Conservation (phyloP, 2,888 invertebrate genomes). For the Dendrolimus houi region DNA sequence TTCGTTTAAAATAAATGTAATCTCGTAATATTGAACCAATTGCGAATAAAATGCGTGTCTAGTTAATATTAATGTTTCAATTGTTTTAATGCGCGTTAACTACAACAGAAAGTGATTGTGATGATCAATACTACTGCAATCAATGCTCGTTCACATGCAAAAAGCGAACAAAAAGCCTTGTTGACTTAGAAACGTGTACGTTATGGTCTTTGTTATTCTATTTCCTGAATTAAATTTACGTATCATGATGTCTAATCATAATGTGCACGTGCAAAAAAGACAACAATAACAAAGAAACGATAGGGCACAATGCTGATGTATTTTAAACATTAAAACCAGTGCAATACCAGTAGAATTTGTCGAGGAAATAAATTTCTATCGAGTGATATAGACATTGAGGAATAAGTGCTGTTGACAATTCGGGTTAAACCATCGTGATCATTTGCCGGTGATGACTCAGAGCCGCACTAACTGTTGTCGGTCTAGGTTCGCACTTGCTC, state of each 20-base stretch:
- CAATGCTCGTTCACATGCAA: slow-evolving; percentile 21
- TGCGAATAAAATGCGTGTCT: slow-evolving; percentile 37
- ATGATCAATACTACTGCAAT: slow-evolving; percentile 53
- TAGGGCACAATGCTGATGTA: background rate
- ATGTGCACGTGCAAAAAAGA: background rate
- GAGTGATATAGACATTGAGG: slow-evolving; percentile 32
- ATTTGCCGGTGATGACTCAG: slow-evolving; percentile 53
- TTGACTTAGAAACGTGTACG: slow-evolving; percentile 28
- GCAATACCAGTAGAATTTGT: slow-evolving; percentile 5
- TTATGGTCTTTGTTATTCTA: slow-evolving; percentile 8
- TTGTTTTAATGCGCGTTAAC: slow-evolving; percentile 25
- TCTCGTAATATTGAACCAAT: slow-evolving; percentile 43
- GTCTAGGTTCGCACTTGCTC: slow-evolving; percentile 53
- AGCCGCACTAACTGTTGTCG: slow-evolving; percentile 45
- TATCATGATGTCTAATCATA: background rate
- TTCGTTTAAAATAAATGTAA: slow-evolving; percentile 24
- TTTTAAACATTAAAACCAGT: background rate
- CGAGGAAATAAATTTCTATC: slow-evolving; percentile 24
- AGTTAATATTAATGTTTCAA: slow-evolving; percentile 19
- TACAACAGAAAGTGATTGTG: slow-evolving; percentile 25
- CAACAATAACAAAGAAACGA: background rate
- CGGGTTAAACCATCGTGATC: slow-evolving; percentile 50
- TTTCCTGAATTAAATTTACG: slow-evolving; percentile 10
- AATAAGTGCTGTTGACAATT: slow-evolving; percentile 43
- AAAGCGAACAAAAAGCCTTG: slow-evolving; percentile 35